Evolutionary conservation across 92 coral and sea anemone species (phyloP).

Genomic region (Porites lobata): DNA sequence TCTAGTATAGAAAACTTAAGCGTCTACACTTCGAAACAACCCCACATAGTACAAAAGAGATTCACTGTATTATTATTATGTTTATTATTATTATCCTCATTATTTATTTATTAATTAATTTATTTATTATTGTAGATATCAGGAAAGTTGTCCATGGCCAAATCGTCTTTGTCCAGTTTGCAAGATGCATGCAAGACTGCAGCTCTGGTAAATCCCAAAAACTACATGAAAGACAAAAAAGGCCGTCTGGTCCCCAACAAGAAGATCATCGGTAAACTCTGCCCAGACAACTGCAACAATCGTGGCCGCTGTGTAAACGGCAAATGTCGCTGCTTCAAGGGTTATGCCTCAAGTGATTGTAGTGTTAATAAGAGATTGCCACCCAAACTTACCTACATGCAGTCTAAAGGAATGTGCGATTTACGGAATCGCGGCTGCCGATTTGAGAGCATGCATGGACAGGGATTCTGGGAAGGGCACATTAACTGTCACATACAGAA

Average conservation of each 20-base stretch:
- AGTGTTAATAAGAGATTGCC: conserved; percentile 71
- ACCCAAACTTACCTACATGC: conserved; percentile 73
- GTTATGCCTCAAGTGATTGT: conserved; percentile 80
- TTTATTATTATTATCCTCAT: background rate
- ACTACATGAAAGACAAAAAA: conserved; percentile 75
- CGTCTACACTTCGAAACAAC: too few species aligned
- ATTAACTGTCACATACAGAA: conserved; percentile 82
- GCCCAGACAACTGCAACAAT: conserved; percentile 82
- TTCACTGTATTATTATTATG: too few species aligned
- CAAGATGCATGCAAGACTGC: conserved; percentile 75
- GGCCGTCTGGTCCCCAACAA: conserved; percentile 68
- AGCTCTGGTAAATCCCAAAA: conserved; percentile 71
- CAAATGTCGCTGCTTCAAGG: conserved; percentile 77
- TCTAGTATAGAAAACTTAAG: too few species aligned
- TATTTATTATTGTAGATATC: conserved; percentile 52
- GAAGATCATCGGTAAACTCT: conserved; percentile 60
- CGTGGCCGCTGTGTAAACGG: conserved; percentile 77
- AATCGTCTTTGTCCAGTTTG: conserved; percentile 76
- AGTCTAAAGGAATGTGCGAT: conserved; percentile 88
- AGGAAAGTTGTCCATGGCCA: conserved; percentile 74
- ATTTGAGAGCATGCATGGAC: conserved; percentile 79
- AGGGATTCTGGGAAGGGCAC: conserved; percentile 81
- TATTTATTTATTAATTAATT: background rate
- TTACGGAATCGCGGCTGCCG: conserved; percentile 77
- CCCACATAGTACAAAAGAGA: too few species aligned